Percentiles rank a stretch among this genome's conserved stretches.
phyloP scores from a whole-genome alignment of 2,113 vertebrate species.

The Ramphastos sulfuratus region DNA sequence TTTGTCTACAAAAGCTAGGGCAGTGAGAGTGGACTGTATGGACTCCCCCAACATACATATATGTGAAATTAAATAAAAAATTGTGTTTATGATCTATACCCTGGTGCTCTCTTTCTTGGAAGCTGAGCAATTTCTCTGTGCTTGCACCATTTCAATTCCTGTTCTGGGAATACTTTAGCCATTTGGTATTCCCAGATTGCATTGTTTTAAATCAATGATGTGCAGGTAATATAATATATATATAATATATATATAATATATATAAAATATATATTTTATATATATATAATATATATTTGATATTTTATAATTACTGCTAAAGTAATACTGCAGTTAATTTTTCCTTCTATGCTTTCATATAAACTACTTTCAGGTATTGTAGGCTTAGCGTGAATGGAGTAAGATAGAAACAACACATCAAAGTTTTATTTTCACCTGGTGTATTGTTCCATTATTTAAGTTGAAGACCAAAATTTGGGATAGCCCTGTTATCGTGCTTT shows the following conservation, averaged over 20 bases:
- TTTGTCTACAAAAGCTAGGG: background rate
- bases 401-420: background rate
- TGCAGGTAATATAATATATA: too few relatives aligned
- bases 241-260: too few relatives aligned
- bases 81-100: background rate
- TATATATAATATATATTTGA: too few relatives aligned
- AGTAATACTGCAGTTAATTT: background rate
- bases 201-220: background rate
- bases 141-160: background rate
- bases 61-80: background rate
- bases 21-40: background rate
- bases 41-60: background rate
- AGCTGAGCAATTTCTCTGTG: background rate
- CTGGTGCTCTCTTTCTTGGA: background rate
- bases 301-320: background rate
- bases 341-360: background rate
- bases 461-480: background rate
- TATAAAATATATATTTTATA: too few relatives aligned
- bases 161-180: background rate
- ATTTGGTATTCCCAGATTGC: background rate
- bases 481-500: background rate
- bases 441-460: background rate
- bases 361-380: background rate
- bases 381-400: background rate
- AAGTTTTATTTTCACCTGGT: background rate